Evolutionary conservation across 2,113 vertebrate species (phyloP).

Genomic region (Cottus gobio): DNA sequence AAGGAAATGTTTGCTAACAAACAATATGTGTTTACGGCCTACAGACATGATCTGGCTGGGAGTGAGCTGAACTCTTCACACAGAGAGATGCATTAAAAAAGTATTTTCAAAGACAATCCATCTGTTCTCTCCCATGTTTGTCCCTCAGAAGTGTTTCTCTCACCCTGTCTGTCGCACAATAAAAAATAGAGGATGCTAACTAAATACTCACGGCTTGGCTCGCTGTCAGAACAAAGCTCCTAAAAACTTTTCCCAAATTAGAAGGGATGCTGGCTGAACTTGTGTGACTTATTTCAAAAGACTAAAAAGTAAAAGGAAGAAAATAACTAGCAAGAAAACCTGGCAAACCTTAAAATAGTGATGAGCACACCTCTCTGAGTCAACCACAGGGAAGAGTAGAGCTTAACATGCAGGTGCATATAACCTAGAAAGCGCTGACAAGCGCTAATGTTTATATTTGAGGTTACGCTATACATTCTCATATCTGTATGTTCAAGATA

Average conservation of each 20-base stretch:
- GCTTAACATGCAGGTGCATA: background rate
- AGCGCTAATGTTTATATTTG: background rate
- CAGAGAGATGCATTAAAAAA: slow-evolving; percentile 22
- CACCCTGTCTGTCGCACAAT: slow-evolving; percentile 23
- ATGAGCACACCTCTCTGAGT: slow-evolving; percentile 8
- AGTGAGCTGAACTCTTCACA: slow-evolving; percentile 47
- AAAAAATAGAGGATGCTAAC: slow-evolving; percentile 12
- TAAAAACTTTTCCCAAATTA: slow-evolving; percentile 51
- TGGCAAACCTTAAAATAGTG: background rate
- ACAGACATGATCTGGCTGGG: slow-evolving; percentile 11
- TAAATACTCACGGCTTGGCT: slow-evolving; percentile 20
- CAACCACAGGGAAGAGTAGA: background rate
- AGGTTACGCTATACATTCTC: background rate
- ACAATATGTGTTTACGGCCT: slow-evolving; percentile 38
- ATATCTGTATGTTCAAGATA: background rate
- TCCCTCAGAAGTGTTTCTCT: slow-evolving; percentile 39
- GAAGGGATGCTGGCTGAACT: slow-evolving; percentile 44
- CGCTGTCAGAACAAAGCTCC: slow-evolving; percentile 16
- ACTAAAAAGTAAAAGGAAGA: slow-evolving; percentile 1
- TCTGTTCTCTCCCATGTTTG: slow-evolving; percentile 47
- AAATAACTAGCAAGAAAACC: background rate
- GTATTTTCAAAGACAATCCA: slow-evolving; percentile 41
- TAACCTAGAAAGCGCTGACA: background rate
- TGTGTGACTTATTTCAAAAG: slow-evolving; percentile 23
- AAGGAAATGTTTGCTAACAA: slow-evolving; percentile 38